phyloP scores from a whole-genome alignment of 1,140 invertebrate genomes.

The Thrips palmi region DNA sequence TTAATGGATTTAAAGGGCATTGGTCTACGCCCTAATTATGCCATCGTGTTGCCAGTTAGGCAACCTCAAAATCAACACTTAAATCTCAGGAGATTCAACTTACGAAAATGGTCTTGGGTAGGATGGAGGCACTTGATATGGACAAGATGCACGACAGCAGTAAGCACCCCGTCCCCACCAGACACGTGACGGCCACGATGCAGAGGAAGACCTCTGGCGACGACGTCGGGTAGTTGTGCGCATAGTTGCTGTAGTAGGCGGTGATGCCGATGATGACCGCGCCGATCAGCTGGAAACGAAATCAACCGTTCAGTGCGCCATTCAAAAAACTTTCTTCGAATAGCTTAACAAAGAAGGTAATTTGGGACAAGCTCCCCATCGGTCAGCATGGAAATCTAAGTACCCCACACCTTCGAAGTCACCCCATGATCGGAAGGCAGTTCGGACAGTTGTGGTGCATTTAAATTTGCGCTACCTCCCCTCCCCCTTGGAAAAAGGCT shows the following conservation, averaged over 20 bases:
- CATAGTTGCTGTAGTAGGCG: conserved; percentile 32
- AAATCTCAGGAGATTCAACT: conserved; percentile 27
- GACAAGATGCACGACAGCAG: conserved; percentile 52
- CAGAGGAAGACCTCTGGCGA: conserved; percentile 54
- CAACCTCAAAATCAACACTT: not conserved
- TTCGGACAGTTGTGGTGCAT: too few relatives aligned
- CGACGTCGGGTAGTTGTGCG: conserved; percentile 18
- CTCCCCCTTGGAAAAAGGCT: too few relatives aligned
- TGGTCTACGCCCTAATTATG: not conserved
- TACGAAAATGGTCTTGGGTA: conserved; percentile 69
- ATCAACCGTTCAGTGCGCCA: too few relatives aligned
- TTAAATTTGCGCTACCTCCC: too few relatives aligned
- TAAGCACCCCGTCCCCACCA: conserved; percentile 55
- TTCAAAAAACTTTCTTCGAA: too few relatives aligned
- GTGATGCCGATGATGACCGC: conserved; percentile 47
- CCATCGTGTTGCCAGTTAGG: not conserved
- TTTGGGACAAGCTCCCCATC: too few relatives aligned
- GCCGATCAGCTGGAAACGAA: conserved; percentile 44
- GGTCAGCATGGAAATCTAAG: too few relatives aligned
- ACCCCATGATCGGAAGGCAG: too few relatives aligned
- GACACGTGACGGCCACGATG: conserved; percentile 42
- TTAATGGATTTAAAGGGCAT: not conserved
- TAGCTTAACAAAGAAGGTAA: too few relatives aligned
- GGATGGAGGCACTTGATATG: conserved; percentile 53
- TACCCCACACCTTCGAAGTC: too few relatives aligned